These are phyloP conservation scores for Papilio glaucus DNA, from an alignment of 1,140 invertebrate genomes.

Conservation along the genomic window DNA sequence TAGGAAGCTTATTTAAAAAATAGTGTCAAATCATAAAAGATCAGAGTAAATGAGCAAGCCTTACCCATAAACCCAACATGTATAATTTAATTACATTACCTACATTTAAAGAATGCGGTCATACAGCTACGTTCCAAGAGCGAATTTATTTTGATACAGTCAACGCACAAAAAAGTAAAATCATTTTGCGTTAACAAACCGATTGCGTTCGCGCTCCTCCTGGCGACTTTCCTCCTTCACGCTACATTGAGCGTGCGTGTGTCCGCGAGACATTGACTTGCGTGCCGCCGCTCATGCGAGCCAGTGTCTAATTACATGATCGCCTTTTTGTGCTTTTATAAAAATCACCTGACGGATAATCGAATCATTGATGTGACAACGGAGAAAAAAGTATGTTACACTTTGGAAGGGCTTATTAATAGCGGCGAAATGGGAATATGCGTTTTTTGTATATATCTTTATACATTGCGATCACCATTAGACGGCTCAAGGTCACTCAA, in stretches of 20 bases:
- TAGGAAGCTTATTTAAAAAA: no score
- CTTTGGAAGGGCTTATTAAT: neutral
- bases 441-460: no score
- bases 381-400: constrained; percentile 29
- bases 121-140: neutral
- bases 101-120: no score
- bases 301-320: constrained; percentile 44
- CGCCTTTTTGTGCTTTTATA: constrained; percentile 40
- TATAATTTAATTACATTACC: no score
- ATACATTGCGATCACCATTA: no score
- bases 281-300: constrained; percentile 43
- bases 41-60: no score
- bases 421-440: neutral
- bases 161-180: constrained; percentile 59
- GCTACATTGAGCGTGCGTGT: constrained; percentile 52
- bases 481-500: no score
- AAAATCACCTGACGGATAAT: constrained; percentile 37
- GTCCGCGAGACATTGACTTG: constrained; percentile 56
- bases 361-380: constrained; percentile 36
- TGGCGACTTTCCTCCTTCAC: constrained; percentile 66
- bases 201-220: constrained; percentile 44
- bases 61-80: no score
- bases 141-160: neutral
- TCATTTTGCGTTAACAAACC: constrained; percentile 56
- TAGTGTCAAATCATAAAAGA: no score